Percentiles rank a stretch among this genome's conserved stretches.
phyloP scores from a whole-genome alignment of 2,888 invertebrate genomes.

The Andrena camellia region DNA sequence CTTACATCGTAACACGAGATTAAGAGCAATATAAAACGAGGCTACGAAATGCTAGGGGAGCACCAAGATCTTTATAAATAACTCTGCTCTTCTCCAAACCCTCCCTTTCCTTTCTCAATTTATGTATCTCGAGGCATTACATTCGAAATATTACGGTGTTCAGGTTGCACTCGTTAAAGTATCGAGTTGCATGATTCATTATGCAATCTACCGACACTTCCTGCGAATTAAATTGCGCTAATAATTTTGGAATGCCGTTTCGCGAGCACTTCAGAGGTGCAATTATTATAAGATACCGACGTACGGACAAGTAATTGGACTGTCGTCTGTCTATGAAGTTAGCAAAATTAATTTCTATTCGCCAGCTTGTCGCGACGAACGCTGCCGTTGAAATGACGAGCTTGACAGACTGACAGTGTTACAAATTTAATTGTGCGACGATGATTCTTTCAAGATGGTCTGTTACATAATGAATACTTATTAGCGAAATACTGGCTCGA shows the following conservation, averaged over 20 bases:
- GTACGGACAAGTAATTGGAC: conserved; percentile 34
- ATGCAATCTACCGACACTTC: conserved; percentile 25
- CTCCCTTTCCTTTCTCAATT: conserved; percentile 1
- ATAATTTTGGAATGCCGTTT: conserved; percentile 29
- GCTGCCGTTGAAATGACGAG: background rate
- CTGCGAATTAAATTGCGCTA: conserved; percentile 30
- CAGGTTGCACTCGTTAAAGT: conserved; percentile 13
- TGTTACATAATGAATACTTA: conserved; percentile 2
- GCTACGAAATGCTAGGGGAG: conserved; percentile 34
- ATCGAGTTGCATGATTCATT: conserved; percentile 41
- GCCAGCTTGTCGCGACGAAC: background rate
- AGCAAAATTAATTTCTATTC: conserved; percentile 28
- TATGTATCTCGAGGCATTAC: conserved; percentile 34
- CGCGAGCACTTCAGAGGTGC: background rate
- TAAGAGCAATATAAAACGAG: conserved; percentile 26
- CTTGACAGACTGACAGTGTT: conserved; percentile 24
- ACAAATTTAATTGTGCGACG: conserved; percentile 28
- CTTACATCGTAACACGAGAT: conserved; percentile 31
- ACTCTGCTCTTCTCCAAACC: background rate
- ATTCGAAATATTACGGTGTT: conserved; percentile 34
- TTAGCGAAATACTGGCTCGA: background rate
- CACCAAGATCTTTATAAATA: conserved; percentile 47
- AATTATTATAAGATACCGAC: conserved; percentile 37
- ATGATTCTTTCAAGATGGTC: background rate
- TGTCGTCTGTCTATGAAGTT: conserved; percentile 30